Evolutionary conservation across 2,888 invertebrate genomes (phyloP), one percentile per base, ranked within the genome.

Genomic region (Athetis lepigone): DNA sequence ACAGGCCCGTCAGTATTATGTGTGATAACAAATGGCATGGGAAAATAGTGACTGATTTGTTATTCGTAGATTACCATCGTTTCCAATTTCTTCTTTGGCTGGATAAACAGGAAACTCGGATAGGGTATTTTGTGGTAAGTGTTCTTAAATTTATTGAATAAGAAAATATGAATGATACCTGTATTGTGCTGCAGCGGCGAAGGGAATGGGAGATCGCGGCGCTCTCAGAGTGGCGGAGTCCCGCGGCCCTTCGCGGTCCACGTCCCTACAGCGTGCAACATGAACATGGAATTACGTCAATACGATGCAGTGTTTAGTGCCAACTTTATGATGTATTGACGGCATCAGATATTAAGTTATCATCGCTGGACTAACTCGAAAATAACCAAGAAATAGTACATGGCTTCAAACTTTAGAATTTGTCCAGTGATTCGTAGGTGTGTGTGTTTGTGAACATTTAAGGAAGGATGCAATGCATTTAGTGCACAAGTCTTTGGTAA

Each of bases 171-270:
- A 50, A 69, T 79, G 77, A 62, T 91, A 95, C 95, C 95, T 96
- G 92, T 95, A 96, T 58, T 95, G 92, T 66, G 90, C 84, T 58
- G 90, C 88, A 67, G 84, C 85, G 54, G 88, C 84, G 79, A 89
- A 86, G 50, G 88, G 87, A 51, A 92, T 84, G 54, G 95, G 95
- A 45, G 95, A 93, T 37, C 93, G 90, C 58, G 94, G 95, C 69
- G 94, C 92, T 64, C 88, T 79, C 49, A 91, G 86, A 16, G 90
- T 86, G 27, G 87, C 86, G 13, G 89, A 81, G 27, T 81, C 68
- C 8, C 75, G 75, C 37, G 89, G 88, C 55, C 83, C 90, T 49
- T 93, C 92, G 19, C 92, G 91, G 70, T 94, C 93, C 83, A 88
- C 90, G 83, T 94, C 94, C 93, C 95, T 94, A 90, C 74, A 81